These are phyloP conservation scores for Danionella dracula DNA, from an alignment of 2,797 vertebrate genomes.

Conservation along the genomic window DNA sequence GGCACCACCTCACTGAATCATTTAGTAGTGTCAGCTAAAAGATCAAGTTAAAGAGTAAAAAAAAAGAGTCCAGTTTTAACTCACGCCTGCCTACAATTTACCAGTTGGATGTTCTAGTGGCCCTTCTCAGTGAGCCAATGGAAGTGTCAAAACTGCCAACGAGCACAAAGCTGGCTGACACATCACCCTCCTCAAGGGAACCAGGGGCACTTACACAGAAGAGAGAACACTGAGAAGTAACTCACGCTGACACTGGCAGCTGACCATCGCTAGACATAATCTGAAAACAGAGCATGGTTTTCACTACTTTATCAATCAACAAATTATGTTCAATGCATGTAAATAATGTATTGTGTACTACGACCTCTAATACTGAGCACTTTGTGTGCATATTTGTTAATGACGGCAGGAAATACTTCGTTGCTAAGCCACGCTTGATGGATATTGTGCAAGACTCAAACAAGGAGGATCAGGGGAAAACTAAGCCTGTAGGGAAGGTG, in stretches of 20 bases:
- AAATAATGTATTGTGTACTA: background rate
- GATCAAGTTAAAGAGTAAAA: too few relatives aligned
- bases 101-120: background rate
- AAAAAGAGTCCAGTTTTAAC: conserved; percentile 17
- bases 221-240: conserved; percentile 34
- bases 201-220: conserved; percentile 29
- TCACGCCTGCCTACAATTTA: background rate
- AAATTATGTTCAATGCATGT: background rate
- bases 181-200: conserved; percentile 20
- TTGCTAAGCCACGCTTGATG: conserved; percentile 28
- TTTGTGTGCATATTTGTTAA: conserved; percentile 17
- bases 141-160: conserved; percentile 20
- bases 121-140: conserved; percentile 15
- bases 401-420: conserved; percentile 7
- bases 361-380: background rate
- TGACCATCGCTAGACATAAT: conserved; percentile 52
- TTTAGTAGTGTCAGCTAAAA: conserved; percentile 49
- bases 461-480: conserved; percentile 13
- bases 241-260: conserved; percentile 52
- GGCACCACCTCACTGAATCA: conserved; percentile 59
- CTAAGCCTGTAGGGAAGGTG: conserved; percentile 19
- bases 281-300: conserved; percentile 43
- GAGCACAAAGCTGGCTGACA: conserved; percentile 27
- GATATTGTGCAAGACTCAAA: conserved; percentile 16
- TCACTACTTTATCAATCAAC: background rate